phyloP scores from a whole-genome alignment of 2,797 vertebrate genomes.

The Cephalopachus bancanus region DNA sequence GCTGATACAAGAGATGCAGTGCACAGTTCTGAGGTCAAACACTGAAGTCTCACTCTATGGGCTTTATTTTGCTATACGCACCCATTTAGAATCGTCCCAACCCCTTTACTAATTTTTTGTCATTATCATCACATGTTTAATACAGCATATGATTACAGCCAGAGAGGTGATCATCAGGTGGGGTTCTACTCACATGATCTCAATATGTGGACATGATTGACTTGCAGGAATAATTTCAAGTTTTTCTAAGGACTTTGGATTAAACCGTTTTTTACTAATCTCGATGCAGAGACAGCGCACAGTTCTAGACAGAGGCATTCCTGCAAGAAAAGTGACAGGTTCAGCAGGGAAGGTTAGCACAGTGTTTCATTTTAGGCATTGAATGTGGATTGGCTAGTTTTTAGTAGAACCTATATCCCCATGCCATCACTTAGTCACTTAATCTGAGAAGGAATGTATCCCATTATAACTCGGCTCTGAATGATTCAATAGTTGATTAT shows the following conservation, averaged over 20 bases:
- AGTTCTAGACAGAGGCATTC: neutral
- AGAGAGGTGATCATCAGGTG: neutral
- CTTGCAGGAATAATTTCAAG: slow-evolving; percentile 73
- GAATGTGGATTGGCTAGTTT: neutral
- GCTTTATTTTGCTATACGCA: neutral
- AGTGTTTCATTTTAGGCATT: neutral
- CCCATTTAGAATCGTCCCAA: slow-evolving; percentile 12
- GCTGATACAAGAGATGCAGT: neutral
- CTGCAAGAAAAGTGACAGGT: neutral
- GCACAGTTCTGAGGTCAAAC: slow-evolving; percentile 3
- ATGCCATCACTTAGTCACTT: neutral
- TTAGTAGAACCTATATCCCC: slow-evolving; percentile 3
- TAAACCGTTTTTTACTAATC: neutral
- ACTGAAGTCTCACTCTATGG: neutral
- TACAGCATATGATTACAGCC: neutral
- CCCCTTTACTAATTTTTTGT: slow-evolving; percentile 2
- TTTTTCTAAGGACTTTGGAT: slow-evolving; percentile 1
- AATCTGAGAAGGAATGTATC: neutral
- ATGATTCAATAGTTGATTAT: neutral
- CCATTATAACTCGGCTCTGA: neutral
- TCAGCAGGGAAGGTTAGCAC: neutral
- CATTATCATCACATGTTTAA: neutral
- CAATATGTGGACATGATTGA: slow-evolving; percentile 40
- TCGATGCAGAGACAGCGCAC: slow-evolving; percentile 57
- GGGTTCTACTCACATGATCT: slow-evolving; percentile 79